A percentile compares a stretch with the other conserved stretches of the same genome.
These are phyloP conservation scores for Cygnus buccinator DNA, from an alignment of 2,113 vertebrate genomes.

Conservation along the genomic window DNA sequence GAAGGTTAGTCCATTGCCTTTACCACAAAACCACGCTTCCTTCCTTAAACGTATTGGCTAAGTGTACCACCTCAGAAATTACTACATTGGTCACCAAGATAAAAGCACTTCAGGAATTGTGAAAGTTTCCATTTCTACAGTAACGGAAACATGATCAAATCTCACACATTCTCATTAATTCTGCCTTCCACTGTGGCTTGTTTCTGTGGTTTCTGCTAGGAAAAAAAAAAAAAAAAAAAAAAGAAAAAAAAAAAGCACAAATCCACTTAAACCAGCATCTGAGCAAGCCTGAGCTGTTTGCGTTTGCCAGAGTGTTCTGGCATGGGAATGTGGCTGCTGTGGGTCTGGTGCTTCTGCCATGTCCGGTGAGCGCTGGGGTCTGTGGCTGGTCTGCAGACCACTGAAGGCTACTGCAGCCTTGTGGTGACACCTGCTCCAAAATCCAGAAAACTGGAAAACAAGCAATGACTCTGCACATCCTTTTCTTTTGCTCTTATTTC, in stretches of 20 bases:
- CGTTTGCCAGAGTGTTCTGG: not conserved
- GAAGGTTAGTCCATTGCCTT: not conserved
- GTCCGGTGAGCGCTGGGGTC: not conserved
- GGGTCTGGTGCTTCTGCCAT: not conserved
- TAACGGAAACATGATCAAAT: not conserved
- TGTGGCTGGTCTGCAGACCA: accelerated
- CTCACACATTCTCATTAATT: not conserved
- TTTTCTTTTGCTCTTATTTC: not conserved
- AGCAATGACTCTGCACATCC: accelerated
- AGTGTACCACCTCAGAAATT: not conserved
- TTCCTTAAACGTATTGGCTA: not conserved
- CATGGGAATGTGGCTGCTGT: not conserved
- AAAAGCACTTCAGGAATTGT: not conserved
- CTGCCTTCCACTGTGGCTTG: not conserved
- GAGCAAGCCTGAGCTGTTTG: not conserved
- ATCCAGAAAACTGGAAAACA: not conserved
- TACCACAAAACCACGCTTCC: not conserved
- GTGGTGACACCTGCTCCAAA: not conserved
- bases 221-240: no score
- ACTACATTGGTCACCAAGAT: not conserved
- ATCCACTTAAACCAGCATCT: accelerated
- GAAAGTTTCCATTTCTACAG: not conserved
- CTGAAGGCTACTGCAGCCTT: not conserved
- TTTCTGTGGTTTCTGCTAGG: not conserved
- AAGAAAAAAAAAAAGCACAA: not conserved